Evolutionary conservation across 2,113 vertebrate genomes (phyloP), one percentile per base, ranked within the genome.

Genomic region (Reinhardtius hippoglossoides): DNA sequence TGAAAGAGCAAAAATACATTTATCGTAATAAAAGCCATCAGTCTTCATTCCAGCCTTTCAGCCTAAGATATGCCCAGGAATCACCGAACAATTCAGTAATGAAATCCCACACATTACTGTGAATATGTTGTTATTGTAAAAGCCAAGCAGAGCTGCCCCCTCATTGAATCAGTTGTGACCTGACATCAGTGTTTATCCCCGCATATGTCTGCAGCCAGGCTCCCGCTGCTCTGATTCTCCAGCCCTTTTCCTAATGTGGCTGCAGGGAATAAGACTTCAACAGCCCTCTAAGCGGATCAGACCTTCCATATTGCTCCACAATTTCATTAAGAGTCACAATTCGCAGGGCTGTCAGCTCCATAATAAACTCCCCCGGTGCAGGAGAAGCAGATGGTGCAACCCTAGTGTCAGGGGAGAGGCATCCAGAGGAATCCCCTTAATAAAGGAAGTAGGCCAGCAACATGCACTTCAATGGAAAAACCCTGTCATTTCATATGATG

Each of bases 241-340:
- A 14, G 71, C 7, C 71, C 60, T 31, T 71, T 65, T 35, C 76
- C 78, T 66, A 59, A 73, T 20, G 0, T 8, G 4, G 56, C 70
- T 75, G 60, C 58, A 57, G 64, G 26, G 44, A 74, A 63, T 69
- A 74, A 78, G 76, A 65, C 74, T 82, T 81, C 62, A 18, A n/a
- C 59, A 44, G 64, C 52, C 57, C 75, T 59, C 37, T 78, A 89
- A 90, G 82, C 58, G 62, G 83, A 87, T 91, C 83, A 86, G 80
- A 72, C 69, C 81, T 79, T 76, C 85, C 82, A 87, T 84, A 87
- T 90, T 79, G 82, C 78, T 67, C 75, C 75, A 84, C 87, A 87
- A 89, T 90, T 93, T 91, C 84, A 91, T 92, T 91, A 91, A 69
- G 86, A 77, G 81, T 87, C 88, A 82, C 81, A 88, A 85, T 87